Evolutionary conservation across 2,888 invertebrate genomes (phyloP), one percentile per base, ranked within the genome.

Genomic region (Meloe dianella): DNA sequence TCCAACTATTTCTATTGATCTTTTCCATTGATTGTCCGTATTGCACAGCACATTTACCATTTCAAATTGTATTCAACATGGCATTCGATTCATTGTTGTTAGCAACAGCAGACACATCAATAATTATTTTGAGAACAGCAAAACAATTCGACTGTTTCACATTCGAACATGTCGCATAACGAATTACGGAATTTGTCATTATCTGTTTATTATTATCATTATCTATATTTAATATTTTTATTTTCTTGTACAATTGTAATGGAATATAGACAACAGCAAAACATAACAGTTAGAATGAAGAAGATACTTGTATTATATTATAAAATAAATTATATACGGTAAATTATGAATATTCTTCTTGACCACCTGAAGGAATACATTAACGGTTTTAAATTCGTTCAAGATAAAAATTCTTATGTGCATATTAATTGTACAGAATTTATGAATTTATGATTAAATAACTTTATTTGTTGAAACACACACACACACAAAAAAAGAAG

Each of bases 301-400:
- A 54, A 22, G 54, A 54, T 54, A 54, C 54, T 22, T n/a, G n/a
- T 24, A 24, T 54, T 54, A 22, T 54, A 54, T 54, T 54, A 54
- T 54, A 54, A 54, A 54, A 54, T 54, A 54, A 54, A 54, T 54
- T 54, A 14, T 54, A 54, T 54, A 54, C 54, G 54, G 54, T 54
- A 14, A 54, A 54, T 54, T 24, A 24, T 54, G 54, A 51, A 51
- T 51, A 51, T 22, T 8, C 22, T 22, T 51, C 51, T 54, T 54
- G 54, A 54, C 24, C 54, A 54, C 22, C 54, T 54, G 4, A 54
- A 54, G 54, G 54, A 54, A 54, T 54, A 54, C 12, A 24, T 54
- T 54, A 54, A 54, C 54, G 54, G 54, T 54, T 24, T 12, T 22
- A 24, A 51, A 54, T 54, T 54, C 54, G 54, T 54, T 54, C 54